Evolutionary conservation across 1,140 invertebrate genomes (phyloP), one percentile per base, ranked within the genome.

Genomic region (Ctenoplectra terminalis): DNA sequence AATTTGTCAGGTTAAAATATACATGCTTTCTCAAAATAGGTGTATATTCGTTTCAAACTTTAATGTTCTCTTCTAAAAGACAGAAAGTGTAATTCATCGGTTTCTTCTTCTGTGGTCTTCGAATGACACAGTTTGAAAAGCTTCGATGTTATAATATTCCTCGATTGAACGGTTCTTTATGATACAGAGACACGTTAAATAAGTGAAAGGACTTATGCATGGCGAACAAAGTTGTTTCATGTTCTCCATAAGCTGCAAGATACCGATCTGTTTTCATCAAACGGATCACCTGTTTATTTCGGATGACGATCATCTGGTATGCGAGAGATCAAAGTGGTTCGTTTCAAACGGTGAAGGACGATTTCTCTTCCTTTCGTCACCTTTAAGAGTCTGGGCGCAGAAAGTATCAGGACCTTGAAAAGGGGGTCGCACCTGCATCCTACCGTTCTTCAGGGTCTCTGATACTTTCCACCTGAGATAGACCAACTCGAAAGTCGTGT

Each of bases 371-470:
- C 60, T 87, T 78, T 78, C 58, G 58, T 84, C 67, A 61, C 77
- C 78, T 77, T 69, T n/a, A 37, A 54, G 54, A 83, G 60, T 56
- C 69, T 61, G 72, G n/a, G 54, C 20, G 56, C 67, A 52, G 81
- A 69, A 80, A 71, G 48, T 67, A 75, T 43, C 56, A 56, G 69
- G 82, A 87, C 79, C 79, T 80, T 69, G 70, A 61, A 87, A 92
- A 91, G 80, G 86, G 86, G 89, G 87, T 90, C 88, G 84, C 90
- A 91, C 89, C 90, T 92, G 91, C 85, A 20, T 63, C 67, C 46
- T 34, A 81, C 40, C 77, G 66, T 54, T 82, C 58, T 31, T 78
- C 54, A 71, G 63, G 37, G 50, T 74, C 64, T 69, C 15, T 11
- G 37, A 26, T 40, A 26, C 60, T 76, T 85, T 60, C 34, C 40